A percentile compares a stretch with the other conserved stretches of the same genome.
phyloP scores from a whole-genome alignment of 92 coral and sea anemone genomes.

The Phymanthus crucifer region DNA sequence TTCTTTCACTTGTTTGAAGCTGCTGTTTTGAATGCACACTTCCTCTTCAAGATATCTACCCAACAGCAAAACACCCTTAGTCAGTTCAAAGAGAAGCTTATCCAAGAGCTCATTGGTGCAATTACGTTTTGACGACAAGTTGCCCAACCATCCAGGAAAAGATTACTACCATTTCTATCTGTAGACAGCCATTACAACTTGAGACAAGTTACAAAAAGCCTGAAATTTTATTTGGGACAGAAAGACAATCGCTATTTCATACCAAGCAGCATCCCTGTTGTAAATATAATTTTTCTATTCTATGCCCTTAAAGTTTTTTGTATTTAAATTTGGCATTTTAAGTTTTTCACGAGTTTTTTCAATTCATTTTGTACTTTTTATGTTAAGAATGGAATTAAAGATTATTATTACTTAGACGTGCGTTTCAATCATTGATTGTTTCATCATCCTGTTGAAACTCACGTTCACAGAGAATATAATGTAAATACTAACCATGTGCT shows the following conservation, averaged over 20 bases:
- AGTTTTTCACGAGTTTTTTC: too few species aligned
- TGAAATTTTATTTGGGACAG: too few species aligned
- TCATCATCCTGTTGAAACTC: conserved; percentile 43
- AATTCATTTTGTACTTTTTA: too few species aligned
- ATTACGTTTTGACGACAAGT: conserved; percentile 2
- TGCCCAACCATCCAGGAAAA: conserved; percentile 3
- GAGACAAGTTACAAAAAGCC: too few species aligned
- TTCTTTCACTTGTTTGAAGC: conserved; percentile 25
- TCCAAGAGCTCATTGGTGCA: conserved; percentile 41
- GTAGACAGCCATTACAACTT: too few species aligned
- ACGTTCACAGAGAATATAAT: conserved; percentile 37
- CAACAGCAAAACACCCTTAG: conserved; percentile 8
- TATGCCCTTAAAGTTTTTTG: too few species aligned
- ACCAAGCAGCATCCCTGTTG: too few species aligned
- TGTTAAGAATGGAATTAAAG: too few species aligned
- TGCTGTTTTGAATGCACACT: conserved; percentile 26
- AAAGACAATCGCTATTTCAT: too few species aligned
- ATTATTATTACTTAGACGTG: too few species aligned
- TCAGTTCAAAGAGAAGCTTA: conserved; percentile 22
- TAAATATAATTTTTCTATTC: too few species aligned
- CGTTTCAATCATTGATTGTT: conserved; percentile 24
- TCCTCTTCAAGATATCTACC: conserved; percentile 24
- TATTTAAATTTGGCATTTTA: too few species aligned
- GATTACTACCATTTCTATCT: conserved; percentile 7
- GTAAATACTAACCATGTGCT: conserved; percentile 48